These are phyloP conservation scores for Agrypnus murinus DNA, from an alignment of 2,888 invertebrate genomes.

Conservation along the genomic window DNA sequence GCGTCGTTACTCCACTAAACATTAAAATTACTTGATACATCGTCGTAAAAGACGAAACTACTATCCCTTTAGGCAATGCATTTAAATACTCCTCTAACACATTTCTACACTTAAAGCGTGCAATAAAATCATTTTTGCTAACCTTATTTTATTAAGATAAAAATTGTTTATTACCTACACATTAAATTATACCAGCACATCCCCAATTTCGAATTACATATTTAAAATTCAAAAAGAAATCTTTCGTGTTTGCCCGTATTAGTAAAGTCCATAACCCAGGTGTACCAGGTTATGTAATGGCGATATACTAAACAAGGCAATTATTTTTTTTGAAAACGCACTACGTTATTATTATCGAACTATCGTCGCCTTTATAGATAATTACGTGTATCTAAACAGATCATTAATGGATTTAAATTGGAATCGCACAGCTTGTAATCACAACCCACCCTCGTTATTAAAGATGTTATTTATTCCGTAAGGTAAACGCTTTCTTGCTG, in stretches of 20 bases:
- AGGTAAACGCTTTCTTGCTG: slow-evolving; percentile 22
- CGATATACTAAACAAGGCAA: slow-evolving; percentile 27
- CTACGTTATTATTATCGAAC: slow-evolving; percentile 31
- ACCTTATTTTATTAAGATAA: neutral
- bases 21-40: slow-evolving; percentile 66
- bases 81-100: slow-evolving; percentile 33
- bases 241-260: slow-evolving; percentile 17
- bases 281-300: slow-evolving; percentile 19
- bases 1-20: slow-evolving; percentile 64
- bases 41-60: slow-evolving; percentile 48
- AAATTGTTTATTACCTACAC: neutral
- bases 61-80: slow-evolving; percentile 39
- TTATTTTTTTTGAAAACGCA: slow-evolving; percentile 3
- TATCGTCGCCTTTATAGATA: slow-evolving; percentile 28
- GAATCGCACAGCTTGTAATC: slow-evolving; percentile 30
- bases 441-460: slow-evolving; percentile 33
- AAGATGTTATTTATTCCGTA: slow-evolving; percentile 30
- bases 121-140: slow-evolving; percentile 7
- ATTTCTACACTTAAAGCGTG: slow-evolving; percentile 13
- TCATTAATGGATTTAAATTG: slow-evolving; percentile 47
- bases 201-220: slow-evolving; percentile 16
- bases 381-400: slow-evolving; percentile 41
- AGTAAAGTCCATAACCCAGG: slow-evolving; percentile 15
- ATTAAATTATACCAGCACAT: neutral
- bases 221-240: neutral